A percentile compares a stretch with the other conserved stretches of the same genome.
Conservation (phyloP, 2,888 invertebrate genomes). For the Brassicogethes aeneus region DNA sequence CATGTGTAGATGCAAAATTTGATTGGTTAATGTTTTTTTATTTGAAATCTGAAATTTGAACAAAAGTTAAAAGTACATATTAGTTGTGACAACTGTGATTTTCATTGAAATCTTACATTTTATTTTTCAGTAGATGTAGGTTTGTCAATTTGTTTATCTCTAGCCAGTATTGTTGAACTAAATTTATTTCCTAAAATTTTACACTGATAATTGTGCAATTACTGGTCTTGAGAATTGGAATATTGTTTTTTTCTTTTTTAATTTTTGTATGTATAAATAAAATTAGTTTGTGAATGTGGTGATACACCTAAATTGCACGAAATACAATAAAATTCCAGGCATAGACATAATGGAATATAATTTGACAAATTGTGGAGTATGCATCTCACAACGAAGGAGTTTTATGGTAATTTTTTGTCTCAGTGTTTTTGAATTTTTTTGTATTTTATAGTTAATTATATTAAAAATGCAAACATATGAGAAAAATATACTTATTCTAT, state of each 20-base stretch:
- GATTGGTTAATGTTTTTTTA: not conserved
- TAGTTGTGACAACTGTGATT: not conserved
- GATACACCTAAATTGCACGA: not conserved
- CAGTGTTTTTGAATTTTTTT: not conserved
- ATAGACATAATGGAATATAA: too few species aligned
- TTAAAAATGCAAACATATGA: not conserved
- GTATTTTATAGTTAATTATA: not conserved
- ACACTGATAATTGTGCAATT: slow-evolving; percentile 22
- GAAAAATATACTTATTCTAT: not conserved
- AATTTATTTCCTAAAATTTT: not conserved
- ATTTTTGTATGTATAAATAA: not conserved
- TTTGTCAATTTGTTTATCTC: not conserved
- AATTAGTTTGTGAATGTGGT: not conserved
- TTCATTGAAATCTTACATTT: not conserved
- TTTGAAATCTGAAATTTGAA: not conserved
- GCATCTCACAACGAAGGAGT: too few species aligned
- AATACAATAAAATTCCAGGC: too few species aligned
- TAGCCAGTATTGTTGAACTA: slow-evolving; percentile 1
- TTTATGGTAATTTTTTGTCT: too few species aligned
- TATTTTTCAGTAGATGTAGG: not conserved
- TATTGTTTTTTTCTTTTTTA: not conserved
- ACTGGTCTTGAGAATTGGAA: slow-evolving; percentile 8
- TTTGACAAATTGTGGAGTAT: too few species aligned
- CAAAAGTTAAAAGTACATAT: not conserved
- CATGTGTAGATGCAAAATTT: not conserved